Evolutionary conservation across 2,797 vertebrate species (phyloP).

Genomic region (Sebastiscus tertius): DNA sequence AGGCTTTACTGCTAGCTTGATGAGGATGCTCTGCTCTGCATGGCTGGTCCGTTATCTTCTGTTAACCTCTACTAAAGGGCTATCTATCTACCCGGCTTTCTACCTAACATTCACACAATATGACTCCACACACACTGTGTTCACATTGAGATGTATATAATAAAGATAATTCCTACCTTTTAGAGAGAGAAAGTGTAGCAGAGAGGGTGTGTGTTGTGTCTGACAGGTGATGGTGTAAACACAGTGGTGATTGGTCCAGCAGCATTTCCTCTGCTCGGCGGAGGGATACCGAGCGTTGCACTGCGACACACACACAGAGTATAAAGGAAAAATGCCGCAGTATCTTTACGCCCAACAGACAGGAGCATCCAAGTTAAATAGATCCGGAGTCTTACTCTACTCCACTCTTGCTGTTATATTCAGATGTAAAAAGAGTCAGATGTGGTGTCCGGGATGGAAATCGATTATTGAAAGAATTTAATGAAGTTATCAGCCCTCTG

Average conservation of each 20-base stretch:
- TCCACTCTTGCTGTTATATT: fast-evolving
- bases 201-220: slow-evolving; percentile 68
- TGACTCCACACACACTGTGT: no score
- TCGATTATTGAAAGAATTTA: background rate
- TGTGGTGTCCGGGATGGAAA: background rate
- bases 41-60: slow-evolving; percentile 44
- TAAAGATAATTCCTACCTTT: slow-evolving; percentile 64
- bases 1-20: slow-evolving; percentile 14
- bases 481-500: background rate
- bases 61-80: slow-evolving; percentile 4
- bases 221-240: slow-evolving; percentile 84
- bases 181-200: slow-evolving; percentile 65
- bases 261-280: slow-evolving; percentile 74
- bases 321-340: slow-evolving; percentile 80
- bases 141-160: background rate
- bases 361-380: slow-evolving; percentile 69
- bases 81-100: no score
- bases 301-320: slow-evolving; percentile 50
- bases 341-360: slow-evolving; percentile 69
- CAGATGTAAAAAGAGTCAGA: fast-evolving
- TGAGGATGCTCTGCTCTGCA: slow-evolving; percentile 33
- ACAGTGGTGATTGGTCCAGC: slow-evolving; percentile 78
- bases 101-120: no score
- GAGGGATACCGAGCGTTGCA: slow-evolving; percentile 63
- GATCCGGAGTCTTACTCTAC: background rate